Base-by-base conservation (phyloP, 2,888 invertebrate genomes). In the Pseudoips prasinana region DNA sequence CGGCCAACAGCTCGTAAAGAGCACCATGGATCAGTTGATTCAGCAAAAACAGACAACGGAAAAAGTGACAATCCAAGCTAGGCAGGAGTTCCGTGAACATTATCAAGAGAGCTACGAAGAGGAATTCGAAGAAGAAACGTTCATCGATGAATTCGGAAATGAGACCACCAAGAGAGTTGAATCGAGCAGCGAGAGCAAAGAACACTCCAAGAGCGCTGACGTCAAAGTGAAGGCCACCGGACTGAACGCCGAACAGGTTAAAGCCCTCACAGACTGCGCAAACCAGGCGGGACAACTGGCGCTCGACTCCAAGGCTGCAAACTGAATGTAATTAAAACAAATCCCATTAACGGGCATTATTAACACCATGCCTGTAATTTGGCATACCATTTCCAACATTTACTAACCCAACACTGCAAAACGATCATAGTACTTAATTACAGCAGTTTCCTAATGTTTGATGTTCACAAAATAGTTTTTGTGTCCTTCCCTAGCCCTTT, bases 91-190 rank as follows among this genome's bases (percentile, higher is more conserved):
- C 60, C 74, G 83, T 7, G 89, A 89, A 59, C 73, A 75, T 1
- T 89, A 75, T 53, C 72, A 82, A 39, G 82, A 87, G 47, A 87
- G 87, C 50, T 89, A 88, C 46, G 89, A 89, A 37, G 89, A 89
- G 45, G 89, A 87, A 41, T 87, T 86, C 25, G 81, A 89, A 42
- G 89, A 89, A 32, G 87, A 89, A 53, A 89, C 87, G 8, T 82
- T 80, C 39, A 89, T 70, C 9, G 89, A 89, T 50, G 64, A 87
- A 40, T 68, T 57, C 22, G 89, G 89, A 37, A 89, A 89, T 38
- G 76, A 69, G 31, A 86, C 87, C 3, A 88, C 89, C 4, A 87
- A 86, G 11, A 72, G 86, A 29, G 64, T 79, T 4, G 89, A 89
- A 43, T 80, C 88, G 1, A 89, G 89, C 59, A 85, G 83, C 37